phyloP scores from a whole-genome alignment of 2,797 vertebrate species.

The Somateria mollissima region DNA sequence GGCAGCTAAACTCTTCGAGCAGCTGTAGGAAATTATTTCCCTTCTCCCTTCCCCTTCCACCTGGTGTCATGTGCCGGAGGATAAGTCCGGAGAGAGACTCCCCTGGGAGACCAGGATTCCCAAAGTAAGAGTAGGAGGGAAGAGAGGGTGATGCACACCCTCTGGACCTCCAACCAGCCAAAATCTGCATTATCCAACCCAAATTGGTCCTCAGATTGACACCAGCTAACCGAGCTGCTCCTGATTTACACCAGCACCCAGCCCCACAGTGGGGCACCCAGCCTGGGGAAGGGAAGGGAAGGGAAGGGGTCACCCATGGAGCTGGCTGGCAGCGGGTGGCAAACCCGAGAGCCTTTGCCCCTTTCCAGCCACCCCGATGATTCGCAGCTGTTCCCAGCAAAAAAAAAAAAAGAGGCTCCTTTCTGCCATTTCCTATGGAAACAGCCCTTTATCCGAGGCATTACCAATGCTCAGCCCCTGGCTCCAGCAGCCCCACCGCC shows the following conservation, averaged over 20 bases:
- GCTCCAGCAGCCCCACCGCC: not conserved
- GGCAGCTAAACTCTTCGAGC: not conserved
- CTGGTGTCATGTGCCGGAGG: not conserved
- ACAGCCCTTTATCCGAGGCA: slow-evolving; percentile 43
- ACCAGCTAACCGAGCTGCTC: not conserved
- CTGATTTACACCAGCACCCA: not conserved
- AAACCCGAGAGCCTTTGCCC: rapidly evolving
- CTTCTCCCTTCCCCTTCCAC: not conserved
- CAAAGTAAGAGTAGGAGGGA: not conserved
- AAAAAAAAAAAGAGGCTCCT: slow-evolving; percentile 57
- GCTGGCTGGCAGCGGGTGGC: rapidly evolving
- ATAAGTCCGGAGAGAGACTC: not conserved
- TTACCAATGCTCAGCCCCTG: not conserved
- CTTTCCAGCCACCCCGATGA: not conserved
- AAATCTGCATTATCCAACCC: not conserved
- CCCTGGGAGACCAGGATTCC: not conserved
- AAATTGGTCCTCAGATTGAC: rapidly evolving
- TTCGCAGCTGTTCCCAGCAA: slow-evolving; percentile 55
- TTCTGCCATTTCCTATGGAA: slow-evolving; percentile 61
- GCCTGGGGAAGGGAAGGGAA: no score
- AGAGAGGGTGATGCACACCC: not conserved
- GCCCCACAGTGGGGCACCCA: no score
- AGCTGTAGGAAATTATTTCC: not conserved
- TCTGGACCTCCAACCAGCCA: not conserved
- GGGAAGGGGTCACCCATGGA: not conserved